phyloP scores from a whole-genome alignment of 2,797 vertebrate species.

The Leucoraja ocellata region DNA sequence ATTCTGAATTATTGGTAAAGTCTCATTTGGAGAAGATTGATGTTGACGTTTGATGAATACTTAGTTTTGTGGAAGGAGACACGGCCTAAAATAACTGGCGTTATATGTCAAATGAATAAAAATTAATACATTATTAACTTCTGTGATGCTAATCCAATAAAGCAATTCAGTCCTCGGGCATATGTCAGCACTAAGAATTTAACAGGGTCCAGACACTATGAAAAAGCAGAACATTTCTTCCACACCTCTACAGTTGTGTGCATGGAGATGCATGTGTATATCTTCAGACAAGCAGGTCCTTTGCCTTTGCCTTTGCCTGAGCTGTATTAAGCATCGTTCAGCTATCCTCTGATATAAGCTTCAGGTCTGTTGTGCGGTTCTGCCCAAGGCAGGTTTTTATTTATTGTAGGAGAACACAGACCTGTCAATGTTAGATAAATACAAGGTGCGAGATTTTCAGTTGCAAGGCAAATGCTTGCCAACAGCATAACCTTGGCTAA shows the following conservation, averaged over 20 bases:
- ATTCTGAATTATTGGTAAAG: conserved; percentile 82
- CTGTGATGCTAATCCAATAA: conserved; percentile 78
- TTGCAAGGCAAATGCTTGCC: background rate
- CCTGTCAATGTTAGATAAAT: background rate
- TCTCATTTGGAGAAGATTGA: conserved; percentile 72
- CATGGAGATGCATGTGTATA: background rate
- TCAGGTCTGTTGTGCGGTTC: background rate
- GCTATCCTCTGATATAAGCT: background rate
- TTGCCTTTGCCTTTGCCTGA: background rate
- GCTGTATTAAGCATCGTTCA: background rate
- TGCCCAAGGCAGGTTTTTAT: background rate
- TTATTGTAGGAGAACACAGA: background rate
- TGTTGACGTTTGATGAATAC: conserved; percentile 94
- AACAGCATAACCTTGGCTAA: conserved; percentile 20
- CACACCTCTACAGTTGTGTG: background rate
- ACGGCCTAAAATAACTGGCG: conserved; percentile 69
- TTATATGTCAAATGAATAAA: conserved; percentile 76
- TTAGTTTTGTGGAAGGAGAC: conserved; percentile 92
- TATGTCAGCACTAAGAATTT: conserved; percentile 29
- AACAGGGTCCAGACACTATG: background rate
- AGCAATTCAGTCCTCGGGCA: conserved; percentile 54
- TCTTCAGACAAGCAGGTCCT: background rate
- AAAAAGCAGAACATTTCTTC: background rate
- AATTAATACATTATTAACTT: conserved; percentile 96
- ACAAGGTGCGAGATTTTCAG: background rate